phyloP scores from a whole-genome alignment of 2,888 invertebrate genomes.

The Scaptomyza parva region DNA sequence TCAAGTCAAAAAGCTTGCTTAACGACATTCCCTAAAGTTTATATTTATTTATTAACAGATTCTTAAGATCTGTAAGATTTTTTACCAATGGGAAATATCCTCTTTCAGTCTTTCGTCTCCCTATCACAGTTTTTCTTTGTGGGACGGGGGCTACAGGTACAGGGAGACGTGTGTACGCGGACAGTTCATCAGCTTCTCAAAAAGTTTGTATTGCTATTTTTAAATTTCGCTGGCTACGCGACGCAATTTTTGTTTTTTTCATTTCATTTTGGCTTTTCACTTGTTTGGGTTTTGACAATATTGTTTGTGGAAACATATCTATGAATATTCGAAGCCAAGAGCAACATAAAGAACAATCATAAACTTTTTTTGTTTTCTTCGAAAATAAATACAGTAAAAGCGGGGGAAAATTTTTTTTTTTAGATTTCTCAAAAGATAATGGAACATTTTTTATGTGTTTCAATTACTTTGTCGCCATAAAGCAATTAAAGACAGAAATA shows the following conservation, averaged over 20 bases:
- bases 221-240: slow-evolving; percentile 28
- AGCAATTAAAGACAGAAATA: too few species aligned
- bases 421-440: slow-evolving; percentile 7
- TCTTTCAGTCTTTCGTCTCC: background rate
- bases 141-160: background rate
- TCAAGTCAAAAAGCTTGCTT: slow-evolving; percentile 1
- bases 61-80: background rate
- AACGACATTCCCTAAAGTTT: background rate
- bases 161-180: slow-evolving; percentile 14
- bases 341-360: slow-evolving; percentile 27
- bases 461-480: background rate
- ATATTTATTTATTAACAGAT: background rate
- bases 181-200: slow-evolving; percentile 48
- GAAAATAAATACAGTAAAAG: slow-evolving; percentile 25
- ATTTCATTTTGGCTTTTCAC: slow-evolving; percentile 31
- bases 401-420: slow-evolving; percentile 22
- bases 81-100: slow-evolving; percentile 22
- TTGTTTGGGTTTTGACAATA: slow-evolving; percentile 39
- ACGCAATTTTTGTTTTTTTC: slow-evolving; percentile 11
- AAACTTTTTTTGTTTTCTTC: slow-evolving; percentile 45
- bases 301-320: slow-evolving; percentile 28
- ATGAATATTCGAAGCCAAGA: slow-evolving; percentile 29
- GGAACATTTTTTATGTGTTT: slow-evolving; percentile 25
- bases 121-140: slow-evolving; percentile 28
- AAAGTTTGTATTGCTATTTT: slow-evolving; percentile 45